A percentile compares a stretch with the other conserved stretches of the same genome.
Conservation (phyloP, 2,113 vertebrate species). For the Strigops habroptila region DNA sequence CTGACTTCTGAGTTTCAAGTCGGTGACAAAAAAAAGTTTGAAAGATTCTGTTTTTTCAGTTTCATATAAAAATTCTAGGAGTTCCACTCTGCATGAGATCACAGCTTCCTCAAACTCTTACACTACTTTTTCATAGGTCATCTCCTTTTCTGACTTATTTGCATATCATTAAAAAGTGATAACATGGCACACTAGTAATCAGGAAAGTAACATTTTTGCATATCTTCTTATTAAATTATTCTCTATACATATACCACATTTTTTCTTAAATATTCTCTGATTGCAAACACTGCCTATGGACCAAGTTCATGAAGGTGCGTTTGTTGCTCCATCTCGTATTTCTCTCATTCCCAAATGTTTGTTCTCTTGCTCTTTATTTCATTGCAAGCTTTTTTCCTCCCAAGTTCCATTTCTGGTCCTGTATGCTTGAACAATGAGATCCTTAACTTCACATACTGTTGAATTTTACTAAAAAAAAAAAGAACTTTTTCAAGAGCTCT, state of each 20-base stretch:
- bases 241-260: neutral
- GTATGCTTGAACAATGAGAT: neutral
- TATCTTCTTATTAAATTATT: neutral
- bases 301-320: neutral
- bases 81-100: neutral
- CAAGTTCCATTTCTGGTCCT: neutral
- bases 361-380: neutral
- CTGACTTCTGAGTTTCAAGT: neutral
- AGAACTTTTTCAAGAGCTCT: neutral
- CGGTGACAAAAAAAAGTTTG: neutral
- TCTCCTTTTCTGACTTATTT: neutral
- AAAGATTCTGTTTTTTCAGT: neutral
- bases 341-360: neutral
- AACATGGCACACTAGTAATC: neutral
- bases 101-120: neutral
- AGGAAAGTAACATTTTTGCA: neutral
- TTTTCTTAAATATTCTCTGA: neutral
- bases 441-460: neutral
- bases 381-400: neutral
- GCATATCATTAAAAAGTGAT: neutral
- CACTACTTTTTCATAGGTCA: neutral
- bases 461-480: neutral
- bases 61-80: neutral
- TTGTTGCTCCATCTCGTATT: neutral
- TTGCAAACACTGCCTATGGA: neutral